Evolutionary conservation across 2,888 invertebrate genomes (phyloP).

Genomic region (Drosophila mimetica): DNA sequence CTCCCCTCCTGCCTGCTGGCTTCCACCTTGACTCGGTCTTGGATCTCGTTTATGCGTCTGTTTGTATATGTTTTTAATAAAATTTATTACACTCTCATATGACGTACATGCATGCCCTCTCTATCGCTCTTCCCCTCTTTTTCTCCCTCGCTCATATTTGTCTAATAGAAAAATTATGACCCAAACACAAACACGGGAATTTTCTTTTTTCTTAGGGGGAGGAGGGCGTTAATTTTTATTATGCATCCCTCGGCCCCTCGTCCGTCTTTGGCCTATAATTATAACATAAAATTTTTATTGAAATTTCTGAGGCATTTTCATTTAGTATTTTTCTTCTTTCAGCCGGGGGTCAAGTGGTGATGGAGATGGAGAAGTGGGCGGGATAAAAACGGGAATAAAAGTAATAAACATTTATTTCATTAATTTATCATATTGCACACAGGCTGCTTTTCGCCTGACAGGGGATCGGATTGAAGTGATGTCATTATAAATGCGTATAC

Average conservation of each 20-base stretch:
- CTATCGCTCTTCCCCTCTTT: neutral
- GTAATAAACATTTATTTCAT: conserved; percentile 67
- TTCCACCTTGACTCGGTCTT: conserved; percentile 17
- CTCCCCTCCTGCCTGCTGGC: conserved; percentile 3
- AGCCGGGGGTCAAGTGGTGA: no score
- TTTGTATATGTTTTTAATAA: conserved; percentile 69
- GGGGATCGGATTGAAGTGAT: conserved; percentile 31
- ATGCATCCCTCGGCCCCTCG: conserved; percentile 30
- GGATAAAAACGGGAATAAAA: conserved; percentile 54
- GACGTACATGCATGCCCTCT: conserved; percentile 41
- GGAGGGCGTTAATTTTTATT: conserved; percentile 56
- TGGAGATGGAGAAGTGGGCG: neutral
- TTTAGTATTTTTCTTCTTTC: conserved; percentile 28
- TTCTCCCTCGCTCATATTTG: conserved; percentile 59
- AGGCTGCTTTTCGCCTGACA: conserved; percentile 11
- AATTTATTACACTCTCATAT: conserved; percentile 74
- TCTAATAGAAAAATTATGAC: conserved; percentile 75
- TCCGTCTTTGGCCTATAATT: conserved; percentile 61
- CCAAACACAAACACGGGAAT: conserved; percentile 22
- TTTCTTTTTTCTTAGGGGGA: neutral
- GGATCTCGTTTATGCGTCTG: conserved; percentile 43
- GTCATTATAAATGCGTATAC: conserved; percentile 62
- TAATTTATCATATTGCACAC: conserved; percentile 60
- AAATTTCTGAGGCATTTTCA: conserved; percentile 64
- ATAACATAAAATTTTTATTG: conserved; percentile 71